Conservation (phyloP, 2,888 invertebrate species). For the Oligia strigilis region DNA sequence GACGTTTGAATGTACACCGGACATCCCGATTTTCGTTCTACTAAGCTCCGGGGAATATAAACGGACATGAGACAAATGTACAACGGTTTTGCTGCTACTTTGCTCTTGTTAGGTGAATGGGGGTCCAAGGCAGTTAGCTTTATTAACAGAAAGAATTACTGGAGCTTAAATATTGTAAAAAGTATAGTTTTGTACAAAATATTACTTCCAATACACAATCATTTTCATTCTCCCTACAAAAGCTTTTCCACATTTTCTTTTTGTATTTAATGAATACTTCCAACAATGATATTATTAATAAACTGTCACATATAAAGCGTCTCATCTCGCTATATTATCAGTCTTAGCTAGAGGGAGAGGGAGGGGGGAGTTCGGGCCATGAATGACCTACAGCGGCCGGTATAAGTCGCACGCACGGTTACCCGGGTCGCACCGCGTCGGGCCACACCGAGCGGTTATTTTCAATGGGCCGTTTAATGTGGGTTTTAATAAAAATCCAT, state of each 20-base stretch:
- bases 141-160: not conserved
- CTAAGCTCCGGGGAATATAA: constrained; percentile 41
- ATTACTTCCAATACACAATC: not conserved
- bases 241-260: not conserved
- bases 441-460: constrained; percentile 48
- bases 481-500: constrained; percentile 34
- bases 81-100: constrained; percentile 26
- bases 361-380: constrained; percentile 27
- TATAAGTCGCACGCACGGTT: constrained; percentile 44
- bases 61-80: constrained; percentile 41
- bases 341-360: constrained; percentile 2
- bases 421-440: constrained; percentile 2
- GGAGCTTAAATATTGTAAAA: not conserved
- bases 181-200: not conserved
- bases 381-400: constrained; percentile 53
- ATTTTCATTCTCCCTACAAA: not conserved
- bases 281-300: constrained; percentile 1
- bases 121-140: not conserved
- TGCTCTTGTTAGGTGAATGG: constrained; percentile 15
- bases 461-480: constrained; percentile 58
- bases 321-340: constrained; percentile 43
- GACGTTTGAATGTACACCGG: constrained; percentile 46
- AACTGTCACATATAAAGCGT: constrained; percentile 17
- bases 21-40: constrained; percentile 45
- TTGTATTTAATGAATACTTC: not conserved